Evolutionary conservation across 2,888 invertebrate species (phyloP), one percentile per base, ranked within the genome.

Genomic region (Aphelenchoides bicaudatus): DNA sequence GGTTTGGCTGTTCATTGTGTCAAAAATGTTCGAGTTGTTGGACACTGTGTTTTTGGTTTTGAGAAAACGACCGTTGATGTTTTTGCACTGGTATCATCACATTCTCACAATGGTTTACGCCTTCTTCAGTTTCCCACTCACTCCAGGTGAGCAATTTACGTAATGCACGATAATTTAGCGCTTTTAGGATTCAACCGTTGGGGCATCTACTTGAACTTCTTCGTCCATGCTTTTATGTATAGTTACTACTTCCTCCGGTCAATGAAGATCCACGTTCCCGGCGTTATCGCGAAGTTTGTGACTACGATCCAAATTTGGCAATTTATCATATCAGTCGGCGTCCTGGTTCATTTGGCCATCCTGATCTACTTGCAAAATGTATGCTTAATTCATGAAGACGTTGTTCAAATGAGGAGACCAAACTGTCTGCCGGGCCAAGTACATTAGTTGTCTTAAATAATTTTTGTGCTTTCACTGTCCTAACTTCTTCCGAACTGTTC

Each of bases 231-330:
- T 21, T 49, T 74, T 49, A 73, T 73, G 74, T 73, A 73, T 56
- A 70, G 70, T 43, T 76, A 76, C 58, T 76, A 76, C 59, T 73
- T 76, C 67, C 62, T 75, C 30, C 67, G 76, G 6, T 76, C 76
- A n/a, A 66, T 72, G 63, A 73, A 72, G 50, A 68, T 77, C 52
- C 63, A 63, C 29, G 71, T 76, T 13, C 76, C 76, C 19, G 76
- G 74, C 37, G 59, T 66, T 58, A 66, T 68, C 49, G 68, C 68
- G 8, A 62, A 68, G 38, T 62, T 71, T 51, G 65, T 68, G 31
- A 68, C 68, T 10, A 60, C 71, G 16, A 51, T 71, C 39, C 68
- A 68, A 54, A 68, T 68, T 39, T 58, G 61, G 54, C 68, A 68
- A 39, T 68, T 68, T 56, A 39, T 68, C 38, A 68, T 71, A 37